phyloP scores from a whole-genome alignment of 2,797 vertebrate genomes.

The Phrynocephalus guinanensis region DNA sequence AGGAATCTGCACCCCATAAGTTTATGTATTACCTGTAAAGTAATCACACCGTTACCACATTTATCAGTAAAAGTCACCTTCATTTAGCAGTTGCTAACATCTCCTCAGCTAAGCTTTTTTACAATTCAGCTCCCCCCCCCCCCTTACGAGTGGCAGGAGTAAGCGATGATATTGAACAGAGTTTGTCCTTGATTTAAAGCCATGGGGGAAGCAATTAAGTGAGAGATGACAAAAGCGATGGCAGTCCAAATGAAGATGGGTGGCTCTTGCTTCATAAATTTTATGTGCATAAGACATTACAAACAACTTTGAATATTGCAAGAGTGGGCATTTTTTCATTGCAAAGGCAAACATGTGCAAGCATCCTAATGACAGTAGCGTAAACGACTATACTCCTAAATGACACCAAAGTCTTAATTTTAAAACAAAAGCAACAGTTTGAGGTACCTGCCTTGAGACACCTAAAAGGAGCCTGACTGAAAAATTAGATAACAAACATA shows the following conservation, averaged over 20 bases:
- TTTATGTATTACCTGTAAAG: background rate
- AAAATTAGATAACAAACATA: background rate
- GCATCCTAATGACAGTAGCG: background rate
- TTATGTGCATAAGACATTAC: background rate
- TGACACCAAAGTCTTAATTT: background rate
- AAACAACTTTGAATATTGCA: conserved; percentile 29
- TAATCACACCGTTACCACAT: background rate
- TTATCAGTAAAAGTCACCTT: conserved; percentile 10
- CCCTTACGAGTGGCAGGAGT: background rate
- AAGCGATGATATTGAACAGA: conserved; percentile 8
- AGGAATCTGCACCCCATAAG: background rate
- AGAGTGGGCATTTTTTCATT: conserved; percentile 8
- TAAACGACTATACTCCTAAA: background rate
- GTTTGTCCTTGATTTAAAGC: conserved; percentile 29
- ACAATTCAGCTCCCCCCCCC: background rate
- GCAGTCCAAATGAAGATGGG: background rate
- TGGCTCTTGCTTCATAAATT: conserved; percentile 19
- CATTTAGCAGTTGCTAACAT: conserved; percentile 7
- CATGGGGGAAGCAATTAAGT: conserved; percentile 17
- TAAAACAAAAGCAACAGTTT: background rate
- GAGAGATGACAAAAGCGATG: conserved; percentile 4
- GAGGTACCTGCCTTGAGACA: background rate
- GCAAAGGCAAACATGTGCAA: conserved; percentile 4
- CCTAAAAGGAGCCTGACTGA: background rate
- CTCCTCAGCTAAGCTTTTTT: conserved; percentile 5